phyloP scores from a whole-genome alignment of 1,140 invertebrate species.

The Apis mellifera region Amel_HAv3.1 CM009936.2:16561001-16561500 shows the following conservation, averaged over 20 bases:
- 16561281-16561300: neutral
- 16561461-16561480: too few relatives aligned
- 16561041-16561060: too few relatives aligned
- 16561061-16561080: neutral
- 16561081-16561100: neutral
- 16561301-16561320: neutral
- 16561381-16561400: neutral
- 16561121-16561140: conserved; percentile 1
- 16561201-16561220: neutral
- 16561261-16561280: neutral
- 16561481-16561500: too few relatives aligned
- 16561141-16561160: neutral
- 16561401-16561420: neutral
- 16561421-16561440: too few relatives aligned
- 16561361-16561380: neutral
- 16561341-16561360: too few relatives aligned
- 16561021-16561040: neutral
- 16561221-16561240: neutral
- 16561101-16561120: neutral
- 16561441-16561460: too few relatives aligned
- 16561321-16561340: neutral
- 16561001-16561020: neutral
- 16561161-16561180: neutral
- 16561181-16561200: neutral
- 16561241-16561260: neutral